A percentile compares a stretch with the other conserved stretches of the same genome.
These are phyloP conservation scores for Apis florea DNA, from an alignment of 1,140 invertebrate genomes.

Conservation along the genomic window DNA sequence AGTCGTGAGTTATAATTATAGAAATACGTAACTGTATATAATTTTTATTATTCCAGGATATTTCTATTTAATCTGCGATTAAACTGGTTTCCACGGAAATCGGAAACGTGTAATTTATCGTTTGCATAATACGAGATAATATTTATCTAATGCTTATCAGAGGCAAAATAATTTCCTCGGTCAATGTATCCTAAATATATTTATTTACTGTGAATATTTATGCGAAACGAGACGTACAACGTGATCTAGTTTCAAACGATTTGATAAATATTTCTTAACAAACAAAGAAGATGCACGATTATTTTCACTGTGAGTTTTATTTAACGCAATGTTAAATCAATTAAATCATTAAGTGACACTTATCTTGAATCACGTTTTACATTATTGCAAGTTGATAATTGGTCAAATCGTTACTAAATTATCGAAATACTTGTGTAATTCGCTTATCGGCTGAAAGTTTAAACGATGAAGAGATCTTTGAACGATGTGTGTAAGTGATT, in stretches of 20 bases:
- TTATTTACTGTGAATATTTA: too few relatives aligned
- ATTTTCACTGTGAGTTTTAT: background rate
- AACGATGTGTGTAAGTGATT: too few relatives aligned
- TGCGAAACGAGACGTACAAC: background rate
- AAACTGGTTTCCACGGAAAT: background rate
- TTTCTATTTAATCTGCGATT: background rate
- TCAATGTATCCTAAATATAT: too few relatives aligned
- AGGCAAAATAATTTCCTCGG: background rate
- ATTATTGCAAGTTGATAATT: too few relatives aligned
- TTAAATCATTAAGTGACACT: too few relatives aligned
- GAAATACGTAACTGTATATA: background rate
- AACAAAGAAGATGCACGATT: background rate
- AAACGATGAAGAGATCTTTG: too few relatives aligned
- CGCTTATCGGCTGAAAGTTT: too few relatives aligned
- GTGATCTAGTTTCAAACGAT: background rate
- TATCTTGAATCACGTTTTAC: too few relatives aligned
- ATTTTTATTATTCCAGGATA: background rate
- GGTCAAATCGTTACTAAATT: too few relatives aligned
- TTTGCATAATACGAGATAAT: conserved; percentile 2
- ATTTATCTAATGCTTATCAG: background rate
- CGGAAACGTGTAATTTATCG: background rate
- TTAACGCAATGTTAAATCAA: too few relatives aligned
- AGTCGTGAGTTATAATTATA: background rate
- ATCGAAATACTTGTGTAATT: too few relatives aligned
- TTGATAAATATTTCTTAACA: background rate